Conservation (phyloP, 1,140 invertebrate species). For the Arctopsyche grandis region DNA sequence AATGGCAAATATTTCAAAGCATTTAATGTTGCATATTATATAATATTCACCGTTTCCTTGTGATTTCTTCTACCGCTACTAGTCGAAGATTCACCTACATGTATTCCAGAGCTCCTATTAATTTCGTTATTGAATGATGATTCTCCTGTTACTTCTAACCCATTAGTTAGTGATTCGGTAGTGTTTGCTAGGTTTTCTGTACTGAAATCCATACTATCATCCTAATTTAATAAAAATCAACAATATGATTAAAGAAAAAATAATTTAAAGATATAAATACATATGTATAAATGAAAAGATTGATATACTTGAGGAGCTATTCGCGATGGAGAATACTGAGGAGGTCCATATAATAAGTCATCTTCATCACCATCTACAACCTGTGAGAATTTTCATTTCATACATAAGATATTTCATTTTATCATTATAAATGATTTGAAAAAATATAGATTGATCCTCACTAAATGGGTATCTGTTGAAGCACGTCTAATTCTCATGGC, state of each 20-base stretch:
- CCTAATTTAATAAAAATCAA: conserved; percentile 8
- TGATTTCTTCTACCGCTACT: neutral
- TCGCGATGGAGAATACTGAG: conserved; percentile 77
- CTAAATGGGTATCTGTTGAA: conserved; percentile 60
- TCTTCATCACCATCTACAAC: conserved; percentile 78
- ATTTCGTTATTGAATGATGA: neutral
- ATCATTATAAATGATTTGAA: neutral
- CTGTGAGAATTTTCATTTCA: conserved; percentile 54
- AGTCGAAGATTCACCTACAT: neutral
- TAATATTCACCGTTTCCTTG: neutral
- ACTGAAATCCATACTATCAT: conserved; percentile 14
- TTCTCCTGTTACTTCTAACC: neutral
- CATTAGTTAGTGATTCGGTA: neutral
- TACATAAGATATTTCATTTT: neutral
- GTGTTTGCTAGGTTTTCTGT: neutral
- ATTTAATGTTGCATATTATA: neutral
- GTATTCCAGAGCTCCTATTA: neutral
- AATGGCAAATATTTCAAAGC: neutral
- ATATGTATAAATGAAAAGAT: conserved; percentile 51
- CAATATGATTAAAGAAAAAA: neutral
- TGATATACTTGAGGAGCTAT: conserved; percentile 74
- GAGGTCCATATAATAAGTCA: conserved; percentile 84
- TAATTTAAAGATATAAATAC: neutral
- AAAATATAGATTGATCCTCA: conserved; percentile 40
- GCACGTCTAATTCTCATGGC: conserved; percentile 57